Percentiles rank a stretch among this genome's conserved stretches.
Evolutionary conservation across 2,113 vertebrate genomes (phyloP).

Genomic region (Peromyscus maniculatus): DNA sequence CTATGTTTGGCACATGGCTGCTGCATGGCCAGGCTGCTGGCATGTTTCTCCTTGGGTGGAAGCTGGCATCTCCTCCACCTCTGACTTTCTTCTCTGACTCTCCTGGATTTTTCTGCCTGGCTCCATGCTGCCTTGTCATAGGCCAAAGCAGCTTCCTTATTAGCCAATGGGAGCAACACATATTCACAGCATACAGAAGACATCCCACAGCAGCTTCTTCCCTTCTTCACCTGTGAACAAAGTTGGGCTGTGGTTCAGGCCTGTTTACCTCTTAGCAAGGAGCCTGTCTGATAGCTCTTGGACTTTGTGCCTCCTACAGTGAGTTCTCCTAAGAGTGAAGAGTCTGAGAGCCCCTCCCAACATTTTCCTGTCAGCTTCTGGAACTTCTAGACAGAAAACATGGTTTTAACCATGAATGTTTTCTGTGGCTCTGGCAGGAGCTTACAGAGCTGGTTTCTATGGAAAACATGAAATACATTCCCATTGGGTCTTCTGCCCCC

Average conservation of each 20-base stretch:
- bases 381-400: neutral
- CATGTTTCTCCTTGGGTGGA: too few relatives aligned
- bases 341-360: neutral
- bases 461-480: too few relatives aligned
- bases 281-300: neutral
- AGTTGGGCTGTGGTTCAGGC: neutral
- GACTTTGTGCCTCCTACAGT: neutral
- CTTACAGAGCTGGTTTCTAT: neutral
- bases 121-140: too few relatives aligned
- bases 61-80: too few relatives aligned
- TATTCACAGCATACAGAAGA: too few relatives aligned
- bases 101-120: too few relatives aligned
- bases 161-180: too few relatives aligned
- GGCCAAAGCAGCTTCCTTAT: too few relatives aligned
- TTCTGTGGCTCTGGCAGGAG: neutral
- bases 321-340: neutral
- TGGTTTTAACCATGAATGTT: neutral
- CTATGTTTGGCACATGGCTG: too few relatives aligned
- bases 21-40: too few relatives aligned
- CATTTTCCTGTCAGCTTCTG: neutral
- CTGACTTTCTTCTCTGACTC: too few relatives aligned
- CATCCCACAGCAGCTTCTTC: too few relatives aligned
- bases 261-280: neutral
- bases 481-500: neutral
- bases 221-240: neutral